A percentile compares a stretch with the other conserved stretches of the same genome.
These are phyloP conservation scores for Metopolophium dirhodum DNA, from an alignment of 1,140 invertebrate species.

Conservation along the genomic window DNA sequence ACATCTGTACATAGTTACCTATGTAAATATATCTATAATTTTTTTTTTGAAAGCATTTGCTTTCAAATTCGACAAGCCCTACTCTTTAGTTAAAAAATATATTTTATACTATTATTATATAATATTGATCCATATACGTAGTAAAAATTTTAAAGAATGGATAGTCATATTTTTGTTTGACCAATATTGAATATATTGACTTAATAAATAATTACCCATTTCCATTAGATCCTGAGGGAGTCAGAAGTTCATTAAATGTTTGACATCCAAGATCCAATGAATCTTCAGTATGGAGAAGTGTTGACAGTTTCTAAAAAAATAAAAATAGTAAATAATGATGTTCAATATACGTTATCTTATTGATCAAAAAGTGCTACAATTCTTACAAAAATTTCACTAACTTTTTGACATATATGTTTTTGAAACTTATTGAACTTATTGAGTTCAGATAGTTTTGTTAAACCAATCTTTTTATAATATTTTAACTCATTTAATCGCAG, in stretches of 20 bases:
- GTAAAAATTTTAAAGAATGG: not conserved
- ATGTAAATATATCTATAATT: no score
- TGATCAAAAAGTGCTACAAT: not conserved
- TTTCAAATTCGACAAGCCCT: not conserved
- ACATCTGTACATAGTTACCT: no score
- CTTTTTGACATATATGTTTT: not conserved
- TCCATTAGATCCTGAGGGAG: not conserved
- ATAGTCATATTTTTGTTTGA: not conserved
- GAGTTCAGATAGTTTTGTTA: conserved; percentile 3
- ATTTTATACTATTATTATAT: not conserved
- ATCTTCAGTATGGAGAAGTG: not conserved
- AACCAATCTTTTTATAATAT: not conserved
- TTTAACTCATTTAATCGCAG: conserved; percentile 2
- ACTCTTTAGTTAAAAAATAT: not conserved
- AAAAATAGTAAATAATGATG: not conserved
- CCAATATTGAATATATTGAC: not conserved
- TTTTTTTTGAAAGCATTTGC: no score
- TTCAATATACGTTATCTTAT: not conserved
- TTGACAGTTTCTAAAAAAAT: conserved; percentile 6
- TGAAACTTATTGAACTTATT: not conserved
- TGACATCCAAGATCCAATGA: not conserved
- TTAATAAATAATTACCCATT: conserved; percentile 1
- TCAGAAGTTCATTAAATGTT: not conserved
- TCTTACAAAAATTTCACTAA: not conserved
- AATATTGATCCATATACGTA: not conserved